Percentiles rank a stretch among this genome's conserved stretches.
phyloP scores from a whole-genome alignment of 2,113 vertebrate genomes.

The Anas platyrhynchos region DNA sequence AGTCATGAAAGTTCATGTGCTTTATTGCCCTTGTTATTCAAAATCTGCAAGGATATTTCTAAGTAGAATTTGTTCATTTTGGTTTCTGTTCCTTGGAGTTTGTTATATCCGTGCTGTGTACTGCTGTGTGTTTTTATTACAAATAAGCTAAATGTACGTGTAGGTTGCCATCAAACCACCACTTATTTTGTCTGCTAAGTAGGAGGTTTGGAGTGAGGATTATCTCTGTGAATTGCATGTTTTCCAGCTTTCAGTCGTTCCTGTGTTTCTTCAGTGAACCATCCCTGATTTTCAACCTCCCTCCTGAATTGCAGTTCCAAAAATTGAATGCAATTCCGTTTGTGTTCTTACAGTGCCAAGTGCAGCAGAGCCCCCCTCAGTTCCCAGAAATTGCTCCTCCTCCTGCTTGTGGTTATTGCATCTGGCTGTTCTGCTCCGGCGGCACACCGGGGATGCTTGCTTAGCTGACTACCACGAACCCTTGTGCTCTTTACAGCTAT shows the following conservation, averaged over 20 bases:
- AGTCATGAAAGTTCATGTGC: accelerated
- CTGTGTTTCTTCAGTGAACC: not conserved
- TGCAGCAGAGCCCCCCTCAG: accelerated
- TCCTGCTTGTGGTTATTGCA: accelerated
- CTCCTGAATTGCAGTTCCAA: not conserved
- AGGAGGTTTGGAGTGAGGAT: not conserved
- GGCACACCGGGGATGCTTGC: not conserved
- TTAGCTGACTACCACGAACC: accelerated
- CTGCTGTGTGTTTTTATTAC: not conserved
- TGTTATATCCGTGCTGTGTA: accelerated
- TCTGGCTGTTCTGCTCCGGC: not conserved
- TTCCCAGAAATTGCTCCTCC: not conserved
- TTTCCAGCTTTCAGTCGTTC: not conserved
- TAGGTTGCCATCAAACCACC: not conserved
- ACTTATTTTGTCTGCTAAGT: not conserved
- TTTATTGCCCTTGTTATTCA: not conserved
- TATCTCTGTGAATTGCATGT: not conserved
- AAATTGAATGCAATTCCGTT: accelerated
- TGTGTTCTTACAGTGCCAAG: not conserved
- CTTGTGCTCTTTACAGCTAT: accelerated
- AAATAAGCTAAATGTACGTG: not conserved
- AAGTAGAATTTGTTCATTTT: not conserved
- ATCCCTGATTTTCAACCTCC: not conserved
- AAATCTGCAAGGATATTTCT: too few relatives aligned
- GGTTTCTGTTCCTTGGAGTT: not conserved